phyloP scores from a whole-genome alignment of 2,797 vertebrate species.

The Cryptoblepharus egeriae region DNA sequence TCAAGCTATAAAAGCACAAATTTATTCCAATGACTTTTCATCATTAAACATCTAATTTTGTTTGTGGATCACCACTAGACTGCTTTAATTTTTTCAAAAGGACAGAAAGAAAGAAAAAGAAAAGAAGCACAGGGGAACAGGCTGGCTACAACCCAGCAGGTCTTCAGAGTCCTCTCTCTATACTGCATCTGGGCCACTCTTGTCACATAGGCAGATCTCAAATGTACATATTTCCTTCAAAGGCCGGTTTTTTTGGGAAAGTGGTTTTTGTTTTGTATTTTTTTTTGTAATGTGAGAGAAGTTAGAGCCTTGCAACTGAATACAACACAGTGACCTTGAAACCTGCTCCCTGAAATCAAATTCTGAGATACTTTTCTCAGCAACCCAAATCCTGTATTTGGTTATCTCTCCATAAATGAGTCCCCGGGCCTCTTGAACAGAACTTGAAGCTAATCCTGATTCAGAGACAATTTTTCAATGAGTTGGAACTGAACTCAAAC shows the following conservation, averaged over 20 bases:
- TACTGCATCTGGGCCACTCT: constrained; percentile 52
- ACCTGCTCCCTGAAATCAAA: constrained; percentile 11
- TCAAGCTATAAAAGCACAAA: constrained; percentile 74
- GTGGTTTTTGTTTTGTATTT: not conserved
- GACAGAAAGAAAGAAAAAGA: constrained; percentile 4
- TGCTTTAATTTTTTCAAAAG: constrained; percentile 51
- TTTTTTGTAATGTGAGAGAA: constrained; percentile 15
- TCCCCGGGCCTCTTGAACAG: not conserved
- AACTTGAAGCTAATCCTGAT: too few relatives aligned
- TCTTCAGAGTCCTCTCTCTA: constrained; percentile 47
- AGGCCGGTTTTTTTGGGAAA: constrained; percentile 53
- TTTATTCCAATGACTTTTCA: constrained; percentile 73
- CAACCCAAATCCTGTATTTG: not conserved
- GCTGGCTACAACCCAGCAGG: constrained; percentile 56
- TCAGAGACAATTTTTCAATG: too few relatives aligned
- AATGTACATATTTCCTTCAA: constrained; percentile 62
- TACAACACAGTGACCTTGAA: constrained; percentile 52
- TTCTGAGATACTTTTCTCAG: not conserved
- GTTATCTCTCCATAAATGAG: not conserved
- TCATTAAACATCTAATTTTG: constrained; percentile 67
- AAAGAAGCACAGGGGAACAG: constrained; percentile 42
- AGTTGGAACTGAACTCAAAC: too few relatives aligned
- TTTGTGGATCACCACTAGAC: constrained; percentile 65
- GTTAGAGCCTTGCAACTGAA: constrained; percentile 48
- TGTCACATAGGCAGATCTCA: constrained; percentile 62